These are phyloP conservation scores for Bombus balteatus DNA, from an alignment of 1,140 invertebrate genomes.

Conservation along the genomic window DNA sequence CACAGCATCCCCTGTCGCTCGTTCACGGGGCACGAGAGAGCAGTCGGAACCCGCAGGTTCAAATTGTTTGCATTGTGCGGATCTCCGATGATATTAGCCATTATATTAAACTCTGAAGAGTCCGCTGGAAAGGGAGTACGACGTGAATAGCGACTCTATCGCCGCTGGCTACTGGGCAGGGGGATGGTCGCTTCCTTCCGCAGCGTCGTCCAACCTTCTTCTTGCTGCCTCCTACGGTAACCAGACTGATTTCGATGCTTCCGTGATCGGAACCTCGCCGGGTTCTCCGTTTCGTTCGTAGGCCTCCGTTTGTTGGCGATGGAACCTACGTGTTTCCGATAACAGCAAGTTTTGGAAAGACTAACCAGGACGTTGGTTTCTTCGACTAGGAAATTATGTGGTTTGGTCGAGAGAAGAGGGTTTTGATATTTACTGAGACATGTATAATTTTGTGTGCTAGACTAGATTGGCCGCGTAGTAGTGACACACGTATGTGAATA, in stretches of 20 bases:
- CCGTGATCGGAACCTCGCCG: neutral
- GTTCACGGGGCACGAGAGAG: neutral
- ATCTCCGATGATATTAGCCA: slow-evolving; percentile 75
- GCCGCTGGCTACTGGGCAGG: slow-evolving; percentile 31
- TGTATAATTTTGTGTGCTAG: no score
- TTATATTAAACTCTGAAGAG: slow-evolving; percentile 76
- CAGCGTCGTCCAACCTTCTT: neutral
- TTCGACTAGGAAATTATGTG: neutral
- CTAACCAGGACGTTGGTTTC: no score
- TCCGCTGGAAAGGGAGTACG: slow-evolving; percentile 51
- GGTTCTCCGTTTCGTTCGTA: neutral
- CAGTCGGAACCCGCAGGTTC: slow-evolving; percentile 54
- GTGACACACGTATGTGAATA: no score
- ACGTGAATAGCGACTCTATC: slow-evolving; percentile 50
- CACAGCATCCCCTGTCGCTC: neutral
- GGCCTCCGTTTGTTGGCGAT: neutral
- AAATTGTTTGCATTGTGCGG: slow-evolving; percentile 76
- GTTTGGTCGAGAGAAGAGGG: neutral
- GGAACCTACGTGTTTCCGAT: neutral
- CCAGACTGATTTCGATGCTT: slow-evolving; percentile 29
- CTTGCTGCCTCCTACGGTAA: slow-evolving; percentile 31
- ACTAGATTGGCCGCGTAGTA: no score
- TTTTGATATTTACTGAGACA: no score
- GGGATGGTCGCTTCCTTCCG: slow-evolving; percentile 61
- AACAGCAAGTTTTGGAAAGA: neutral